These are phyloP conservation scores for Oryzias woworae DNA, from an alignment of 2,113 vertebrate species.

Conservation along the genomic window DNA sequence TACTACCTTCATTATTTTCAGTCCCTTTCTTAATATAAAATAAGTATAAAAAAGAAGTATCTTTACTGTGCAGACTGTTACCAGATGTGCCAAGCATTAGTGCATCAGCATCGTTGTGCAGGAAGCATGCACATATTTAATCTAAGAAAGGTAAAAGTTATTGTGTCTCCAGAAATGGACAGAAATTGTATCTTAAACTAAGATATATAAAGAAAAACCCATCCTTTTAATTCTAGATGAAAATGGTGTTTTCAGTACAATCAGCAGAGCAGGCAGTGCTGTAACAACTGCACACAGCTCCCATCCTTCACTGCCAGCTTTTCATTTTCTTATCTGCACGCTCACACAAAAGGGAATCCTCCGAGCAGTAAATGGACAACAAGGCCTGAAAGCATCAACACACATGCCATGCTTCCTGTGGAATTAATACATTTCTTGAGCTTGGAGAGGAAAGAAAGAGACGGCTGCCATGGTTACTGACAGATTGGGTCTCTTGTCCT, in stretches of 20 bases:
- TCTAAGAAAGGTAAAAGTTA: no score
- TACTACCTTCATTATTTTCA: constrained; percentile 9
- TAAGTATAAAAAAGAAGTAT: constrained; percentile 31
- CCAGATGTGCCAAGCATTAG: constrained; percentile 35
- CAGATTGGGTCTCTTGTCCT: constrained; percentile 37
- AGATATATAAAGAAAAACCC: neutral
- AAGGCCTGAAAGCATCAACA: constrained; percentile 23
- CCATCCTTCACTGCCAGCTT: constrained; percentile 25
- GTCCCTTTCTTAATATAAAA: constrained; percentile 40
- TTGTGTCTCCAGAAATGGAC: no score
- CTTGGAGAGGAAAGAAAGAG: neutral
- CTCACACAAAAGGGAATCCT: constrained; percentile 52
- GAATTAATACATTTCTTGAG: constrained; percentile 37
- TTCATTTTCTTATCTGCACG: constrained; percentile 29
- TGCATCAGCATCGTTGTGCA: constrained; percentile 31
- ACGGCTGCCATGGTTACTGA: constrained; percentile 75
- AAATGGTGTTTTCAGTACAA: neutral
- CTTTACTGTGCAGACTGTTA: constrained; percentile 45
- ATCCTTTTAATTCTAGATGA: neutral
- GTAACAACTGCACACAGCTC: constrained; percentile 17
- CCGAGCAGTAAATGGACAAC: constrained; percentile 39
- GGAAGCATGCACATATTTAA: constrained; percentile 6
- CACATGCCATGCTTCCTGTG: constrained; percentile 18
- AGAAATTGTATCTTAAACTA: no score
- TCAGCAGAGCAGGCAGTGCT: constrained; percentile 5